phyloP scores from a whole-genome alignment of 2,113 vertebrate species.

The Pedetes capensis region DNA sequence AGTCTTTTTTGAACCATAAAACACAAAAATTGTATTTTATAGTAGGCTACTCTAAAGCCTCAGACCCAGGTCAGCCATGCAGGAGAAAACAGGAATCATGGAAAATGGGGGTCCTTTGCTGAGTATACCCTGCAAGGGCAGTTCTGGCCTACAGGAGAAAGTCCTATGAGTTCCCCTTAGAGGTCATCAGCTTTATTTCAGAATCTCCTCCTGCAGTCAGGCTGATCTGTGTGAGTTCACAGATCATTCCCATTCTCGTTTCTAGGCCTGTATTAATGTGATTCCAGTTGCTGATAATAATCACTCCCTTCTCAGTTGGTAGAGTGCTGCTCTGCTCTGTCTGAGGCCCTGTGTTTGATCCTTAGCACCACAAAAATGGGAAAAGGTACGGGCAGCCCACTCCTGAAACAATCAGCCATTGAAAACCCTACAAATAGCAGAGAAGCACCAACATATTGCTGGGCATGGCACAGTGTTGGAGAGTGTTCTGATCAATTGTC shows the following conservation, averaged over 20 bases:
- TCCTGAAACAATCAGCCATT: too few relatives aligned
- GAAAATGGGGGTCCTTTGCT: neutral
- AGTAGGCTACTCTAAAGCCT: neutral
- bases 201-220: neutral
- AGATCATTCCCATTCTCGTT: neutral
- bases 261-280: neutral
- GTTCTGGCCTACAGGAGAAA: neutral
- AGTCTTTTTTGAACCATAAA: neutral
- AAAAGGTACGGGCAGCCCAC: too few relatives aligned
- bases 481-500: too few relatives aligned
- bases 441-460: too few relatives aligned
- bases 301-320: neutral
- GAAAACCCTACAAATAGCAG: too few relatives aligned
- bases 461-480: too few relatives aligned
- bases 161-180: neutral
- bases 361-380: too few relatives aligned
- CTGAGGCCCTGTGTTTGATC: too few relatives aligned
- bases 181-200: neutral
- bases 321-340: too few relatives aligned
- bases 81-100: neutral
- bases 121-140: neutral
- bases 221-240: neutral
- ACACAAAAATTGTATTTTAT: neutral
- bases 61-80: neutral
- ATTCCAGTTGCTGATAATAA: neutral